A percentile compares a stretch with the other conserved stretches of the same genome.
phyloP scores from a whole-genome alignment of 2,888 invertebrate genomes.

The Drosophila ezoana region DNA sequence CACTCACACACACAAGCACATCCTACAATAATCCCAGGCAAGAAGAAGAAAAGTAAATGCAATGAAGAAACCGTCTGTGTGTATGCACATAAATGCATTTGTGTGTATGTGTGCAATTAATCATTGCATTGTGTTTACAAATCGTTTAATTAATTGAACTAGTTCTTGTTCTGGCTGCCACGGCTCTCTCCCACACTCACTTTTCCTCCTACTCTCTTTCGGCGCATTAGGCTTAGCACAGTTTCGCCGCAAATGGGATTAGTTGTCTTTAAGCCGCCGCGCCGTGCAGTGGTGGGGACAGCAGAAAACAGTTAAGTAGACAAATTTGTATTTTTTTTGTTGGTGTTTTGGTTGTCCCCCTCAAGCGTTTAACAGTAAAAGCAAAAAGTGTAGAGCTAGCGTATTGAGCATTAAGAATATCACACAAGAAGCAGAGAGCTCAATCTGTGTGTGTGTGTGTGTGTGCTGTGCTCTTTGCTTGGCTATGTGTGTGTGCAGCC shows the following conservation, averaged over 20 bases:
- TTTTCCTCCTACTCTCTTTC: neutral
- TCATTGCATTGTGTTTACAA: constrained; percentile 69
- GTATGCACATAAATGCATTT: constrained; percentile 10
- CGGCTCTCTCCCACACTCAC: neutral
- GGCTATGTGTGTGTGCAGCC: constrained; percentile 28
- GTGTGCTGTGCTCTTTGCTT: constrained; percentile 5
- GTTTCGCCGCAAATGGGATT: constrained; percentile 26
- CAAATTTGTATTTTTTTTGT: constrained; percentile 19
- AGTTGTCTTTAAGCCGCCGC: constrained; percentile 17
- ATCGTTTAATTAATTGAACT: constrained; percentile 66
- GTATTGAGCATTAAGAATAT: constrained; percentile 38
- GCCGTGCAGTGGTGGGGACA: neutral
- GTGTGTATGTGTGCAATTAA: constrained; percentile 52
- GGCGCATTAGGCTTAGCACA: constrained; percentile 39
- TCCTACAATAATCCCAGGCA: constrained; percentile 33
- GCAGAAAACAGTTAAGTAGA: constrained; percentile 30
- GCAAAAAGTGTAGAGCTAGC: constrained; percentile 26
- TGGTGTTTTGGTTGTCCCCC: constrained; percentile 1
- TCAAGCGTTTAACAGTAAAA: constrained; percentile 34
- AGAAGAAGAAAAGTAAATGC: constrained; percentile 26
- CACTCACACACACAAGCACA: constrained; percentile 20
- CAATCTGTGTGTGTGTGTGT: constrained; percentile 13
- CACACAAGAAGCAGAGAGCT: constrained; percentile 33
- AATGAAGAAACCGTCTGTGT: constrained; percentile 37
- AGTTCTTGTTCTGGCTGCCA: constrained; percentile 6